Percentiles rank a stretch among this genome's conserved stretches.
These are phyloP conservation scores for Aleiodes testaceus DNA, from an alignment of 2,888 invertebrate genomes.

Conservation along the genomic window DNA sequence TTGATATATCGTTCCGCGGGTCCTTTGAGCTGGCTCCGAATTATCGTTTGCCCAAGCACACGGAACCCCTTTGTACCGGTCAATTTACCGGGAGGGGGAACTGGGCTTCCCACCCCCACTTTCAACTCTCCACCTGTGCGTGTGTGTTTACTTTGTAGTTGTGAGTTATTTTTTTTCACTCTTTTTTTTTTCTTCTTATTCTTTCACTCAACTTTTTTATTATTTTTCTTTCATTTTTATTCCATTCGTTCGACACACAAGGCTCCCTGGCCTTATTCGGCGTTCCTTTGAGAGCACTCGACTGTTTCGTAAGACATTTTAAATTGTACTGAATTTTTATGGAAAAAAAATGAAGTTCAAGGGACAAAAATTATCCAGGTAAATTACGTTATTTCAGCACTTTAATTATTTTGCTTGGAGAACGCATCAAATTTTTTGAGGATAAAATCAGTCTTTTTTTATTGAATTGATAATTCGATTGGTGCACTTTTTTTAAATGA, in stretches of 20 bases:
- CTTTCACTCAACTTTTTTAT: conserved; percentile 20
- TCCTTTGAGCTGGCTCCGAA: conserved; percentile 71
- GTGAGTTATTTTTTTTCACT: conserved; percentile 39
- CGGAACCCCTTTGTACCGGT: conserved; percentile 64
- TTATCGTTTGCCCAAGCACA: conserved; percentile 70
- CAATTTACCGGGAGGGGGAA: conserved; percentile 66
- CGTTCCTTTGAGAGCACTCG: conserved; percentile 29
- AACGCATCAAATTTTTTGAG: too few species aligned
- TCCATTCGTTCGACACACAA: conserved; percentile 15
- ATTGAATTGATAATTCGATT: too few species aligned
- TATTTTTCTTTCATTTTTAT: conserved; percentile 31
- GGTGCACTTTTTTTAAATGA: too few species aligned
- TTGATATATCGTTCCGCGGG: conserved; percentile 73
- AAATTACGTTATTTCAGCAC: not conserved
- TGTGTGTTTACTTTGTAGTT: conserved; percentile 30
- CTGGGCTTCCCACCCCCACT: conserved; percentile 45
- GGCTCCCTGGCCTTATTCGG: conserved; percentile 41
- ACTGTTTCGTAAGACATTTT: not conserved
- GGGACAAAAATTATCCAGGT: not conserved
- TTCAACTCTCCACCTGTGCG: conserved; percentile 25
- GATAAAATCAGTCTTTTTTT: too few species aligned
- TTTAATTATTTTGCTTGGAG: not conserved
- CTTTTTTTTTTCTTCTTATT: conserved; percentile 21
- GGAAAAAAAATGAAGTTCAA: not conserved
- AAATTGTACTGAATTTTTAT: conserved; percentile 6